A percentile compares a stretch with the other conserved stretches of the same genome.
Conservation (phyloP, 2,797 vertebrate species). For the Petrocephalus schoutedeni region DNA sequence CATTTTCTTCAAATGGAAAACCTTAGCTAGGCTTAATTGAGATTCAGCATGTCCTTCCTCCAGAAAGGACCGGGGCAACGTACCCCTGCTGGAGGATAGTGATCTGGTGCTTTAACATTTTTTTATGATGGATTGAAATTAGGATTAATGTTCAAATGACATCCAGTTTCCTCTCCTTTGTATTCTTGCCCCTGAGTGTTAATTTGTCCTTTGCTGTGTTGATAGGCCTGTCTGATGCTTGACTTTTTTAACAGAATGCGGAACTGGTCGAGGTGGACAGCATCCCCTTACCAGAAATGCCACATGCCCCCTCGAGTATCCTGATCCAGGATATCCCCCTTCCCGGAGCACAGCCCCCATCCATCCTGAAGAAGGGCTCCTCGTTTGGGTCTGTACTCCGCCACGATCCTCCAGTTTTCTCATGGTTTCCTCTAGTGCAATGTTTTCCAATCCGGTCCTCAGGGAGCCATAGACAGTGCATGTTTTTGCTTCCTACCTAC, state of each 20-base stretch:
- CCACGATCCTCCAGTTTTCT: background rate
- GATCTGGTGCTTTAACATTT: too few relatives aligned
- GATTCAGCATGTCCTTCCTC: too few relatives aligned
- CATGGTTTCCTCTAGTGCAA: background rate
- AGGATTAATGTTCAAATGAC: background rate
- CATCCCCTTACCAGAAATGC: constrained; percentile 97
- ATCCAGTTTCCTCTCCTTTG: background rate
- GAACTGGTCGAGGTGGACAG: constrained; percentile 97
- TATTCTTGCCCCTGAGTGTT: background rate
- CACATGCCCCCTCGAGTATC: constrained; percentile 95
- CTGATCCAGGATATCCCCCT: constrained; percentile 95
- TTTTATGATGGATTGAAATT: too few relatives aligned
- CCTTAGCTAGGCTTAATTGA: too few relatives aligned
- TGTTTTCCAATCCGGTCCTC: background rate
- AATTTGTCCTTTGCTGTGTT: background rate
- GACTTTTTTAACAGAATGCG: constrained; percentile 71
- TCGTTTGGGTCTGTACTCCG: constrained; percentile 72
- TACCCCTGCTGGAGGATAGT: too few relatives aligned
- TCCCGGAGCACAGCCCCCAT: constrained; percentile 91
- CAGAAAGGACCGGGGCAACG: too few relatives aligned
- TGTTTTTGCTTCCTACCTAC: background rate
- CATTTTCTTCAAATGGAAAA: too few relatives aligned
- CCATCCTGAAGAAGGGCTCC: constrained; percentile 89
- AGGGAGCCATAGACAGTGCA: background rate
- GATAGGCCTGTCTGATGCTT: background rate